phyloP scores from a whole-genome alignment of 2,113 vertebrate species.

The Campylomormyrus tamandua region DNA sequence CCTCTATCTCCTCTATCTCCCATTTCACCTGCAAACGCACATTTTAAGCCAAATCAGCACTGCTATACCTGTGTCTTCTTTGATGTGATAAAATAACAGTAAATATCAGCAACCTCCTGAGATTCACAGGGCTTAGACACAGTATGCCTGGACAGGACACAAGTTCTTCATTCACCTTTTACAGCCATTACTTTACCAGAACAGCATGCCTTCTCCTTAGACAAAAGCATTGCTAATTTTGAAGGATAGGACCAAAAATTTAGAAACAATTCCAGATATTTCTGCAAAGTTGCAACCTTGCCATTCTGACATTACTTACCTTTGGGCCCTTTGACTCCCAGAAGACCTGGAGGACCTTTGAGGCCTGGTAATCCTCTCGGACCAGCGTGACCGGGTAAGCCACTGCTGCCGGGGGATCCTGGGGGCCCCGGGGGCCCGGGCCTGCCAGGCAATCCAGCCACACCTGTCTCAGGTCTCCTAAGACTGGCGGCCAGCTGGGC shows the following conservation, averaged over 20 bases:
- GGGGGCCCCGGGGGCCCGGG: slow-evolving; percentile 84
- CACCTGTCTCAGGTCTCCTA: slow-evolving; percentile 82
- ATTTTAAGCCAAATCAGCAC: background rate
- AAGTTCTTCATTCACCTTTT: background rate
- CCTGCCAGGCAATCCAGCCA: slow-evolving; percentile 77
- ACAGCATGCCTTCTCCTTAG: background rate
- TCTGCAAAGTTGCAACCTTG: background rate
- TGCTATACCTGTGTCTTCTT: background rate
- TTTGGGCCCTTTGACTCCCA: slow-evolving; percentile 85
- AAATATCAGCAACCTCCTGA: background rate
- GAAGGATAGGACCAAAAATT: background rate
- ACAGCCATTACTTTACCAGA: background rate
- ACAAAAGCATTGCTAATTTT: background rate
- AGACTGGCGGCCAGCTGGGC: slow-evolving; percentile 90
- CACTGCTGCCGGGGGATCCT: slow-evolving; percentile 79
- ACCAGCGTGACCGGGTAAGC: slow-evolving; percentile 84
- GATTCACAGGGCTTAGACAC: background rate
- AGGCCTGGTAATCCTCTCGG: slow-evolving; percentile 85
- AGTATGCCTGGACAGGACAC: background rate
- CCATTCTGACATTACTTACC: slow-evolving; percentile 56
- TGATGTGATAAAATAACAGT: background rate
- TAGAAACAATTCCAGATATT: background rate
- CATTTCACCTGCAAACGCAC: slow-evolving; percentile 71
- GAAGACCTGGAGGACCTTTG: slow-evolving; percentile 81
- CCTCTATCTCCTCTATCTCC: slow-evolving; percentile 89